Conservation (phyloP, 2,113 vertebrate genomes). For the Myanophis thanlyinensis region DNA sequence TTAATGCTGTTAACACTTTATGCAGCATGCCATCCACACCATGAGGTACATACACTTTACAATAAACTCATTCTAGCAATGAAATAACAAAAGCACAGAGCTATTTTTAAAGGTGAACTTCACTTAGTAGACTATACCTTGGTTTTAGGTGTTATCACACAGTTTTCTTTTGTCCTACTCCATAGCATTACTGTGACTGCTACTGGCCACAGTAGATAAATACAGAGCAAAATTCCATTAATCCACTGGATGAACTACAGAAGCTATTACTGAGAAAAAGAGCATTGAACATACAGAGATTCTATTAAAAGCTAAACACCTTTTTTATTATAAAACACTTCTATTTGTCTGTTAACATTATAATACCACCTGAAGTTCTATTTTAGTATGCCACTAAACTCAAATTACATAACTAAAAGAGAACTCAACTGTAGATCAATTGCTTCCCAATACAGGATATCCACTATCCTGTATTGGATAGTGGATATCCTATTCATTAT, state of each 20-base stretch:
- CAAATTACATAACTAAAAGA: not conserved
- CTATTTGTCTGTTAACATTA: not conserved
- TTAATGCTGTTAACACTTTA: constrained; percentile 16
- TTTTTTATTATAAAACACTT: not conserved
- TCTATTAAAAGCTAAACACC: not conserved
- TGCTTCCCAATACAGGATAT: not conserved
- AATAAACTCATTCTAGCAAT: not conserved
- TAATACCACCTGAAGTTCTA: not conserved
- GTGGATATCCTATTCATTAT: too few relatives aligned
- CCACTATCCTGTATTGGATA: too few relatives aligned
- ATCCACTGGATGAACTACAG: not conserved
- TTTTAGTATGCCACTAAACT: not conserved
- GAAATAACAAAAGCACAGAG: not conserved
- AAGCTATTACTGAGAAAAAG: not conserved
- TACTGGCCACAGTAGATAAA: not conserved
- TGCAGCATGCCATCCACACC: not conserved
- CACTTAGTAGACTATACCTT: not conserved
- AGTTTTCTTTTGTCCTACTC: not conserved
- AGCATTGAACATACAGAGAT: not conserved
- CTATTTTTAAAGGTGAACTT: not conserved
- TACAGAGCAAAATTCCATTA: not conserved
- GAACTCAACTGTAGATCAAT: too few relatives aligned
- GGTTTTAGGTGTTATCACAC: not conserved
- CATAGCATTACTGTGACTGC: not conserved
- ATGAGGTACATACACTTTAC: not conserved